These are phyloP conservation scores for Euura saliciscinereae DNA, from an alignment of 1,140 invertebrate species.

Conservation along the genomic window DNA sequence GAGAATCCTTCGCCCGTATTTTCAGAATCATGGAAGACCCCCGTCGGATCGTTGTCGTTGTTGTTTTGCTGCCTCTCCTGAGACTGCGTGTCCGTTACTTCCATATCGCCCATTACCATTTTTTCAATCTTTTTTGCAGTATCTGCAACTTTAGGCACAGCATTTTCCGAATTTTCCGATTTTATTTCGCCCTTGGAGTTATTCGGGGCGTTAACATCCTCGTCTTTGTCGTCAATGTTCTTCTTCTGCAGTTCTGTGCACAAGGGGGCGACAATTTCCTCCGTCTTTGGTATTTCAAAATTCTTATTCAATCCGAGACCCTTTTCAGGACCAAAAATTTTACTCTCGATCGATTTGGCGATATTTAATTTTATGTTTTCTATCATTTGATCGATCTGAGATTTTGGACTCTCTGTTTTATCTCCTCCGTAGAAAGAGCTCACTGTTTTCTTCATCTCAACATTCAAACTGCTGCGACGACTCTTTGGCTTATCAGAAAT, in stretches of 20 bases:
- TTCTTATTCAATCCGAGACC: conserved; percentile 43
- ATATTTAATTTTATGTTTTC: conserved; percentile 54
- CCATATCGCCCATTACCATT: conserved; percentile 59
- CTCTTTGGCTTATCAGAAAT: conserved; percentile 40
- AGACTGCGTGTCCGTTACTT: conserved; percentile 28
- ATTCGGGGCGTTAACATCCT: conserved; percentile 42
- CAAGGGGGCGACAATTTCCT: conserved; percentile 51
- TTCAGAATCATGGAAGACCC: neutral
- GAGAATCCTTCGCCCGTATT: neutral
- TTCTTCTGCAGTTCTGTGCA: conserved; percentile 47
- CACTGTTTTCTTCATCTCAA: conserved; percentile 51
- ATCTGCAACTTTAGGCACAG: conserved; percentile 57
- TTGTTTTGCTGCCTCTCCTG: neutral
- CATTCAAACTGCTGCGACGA: conserved; percentile 51
- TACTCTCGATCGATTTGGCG: conserved; percentile 52
- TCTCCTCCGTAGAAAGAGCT: conserved; percentile 42
- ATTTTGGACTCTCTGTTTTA: conserved; percentile 43
- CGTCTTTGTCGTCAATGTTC: conserved; percentile 40
- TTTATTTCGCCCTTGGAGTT: conserved; percentile 38
- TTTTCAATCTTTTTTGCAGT: conserved; percentile 62
- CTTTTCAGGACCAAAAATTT: conserved; percentile 48
- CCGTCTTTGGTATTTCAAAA: conserved; percentile 50
- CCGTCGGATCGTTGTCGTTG: conserved; percentile 13
- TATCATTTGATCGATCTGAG: conserved; percentile 56
- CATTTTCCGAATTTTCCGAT: conserved; percentile 45